Conservation (phyloP, 2,888 invertebrate genomes). For the Caenorhabditis drosophilae region DNA sequence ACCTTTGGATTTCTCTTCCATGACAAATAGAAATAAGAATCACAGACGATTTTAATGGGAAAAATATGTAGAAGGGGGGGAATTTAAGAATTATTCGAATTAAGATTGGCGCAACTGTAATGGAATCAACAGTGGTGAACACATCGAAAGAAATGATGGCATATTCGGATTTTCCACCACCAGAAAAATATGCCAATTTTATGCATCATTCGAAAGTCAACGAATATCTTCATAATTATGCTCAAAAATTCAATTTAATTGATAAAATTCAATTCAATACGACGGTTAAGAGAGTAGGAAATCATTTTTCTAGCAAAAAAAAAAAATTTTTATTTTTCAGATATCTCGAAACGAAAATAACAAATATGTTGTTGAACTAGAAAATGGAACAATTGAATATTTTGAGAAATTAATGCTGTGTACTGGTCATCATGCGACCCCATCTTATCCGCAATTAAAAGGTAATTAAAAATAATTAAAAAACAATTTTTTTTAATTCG, state of each 20-base stretch:
- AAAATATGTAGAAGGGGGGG: too few species aligned
- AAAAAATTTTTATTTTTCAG: constrained; percentile 6
- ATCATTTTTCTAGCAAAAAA: not conserved
- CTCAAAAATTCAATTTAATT: constrained; percentile 54
- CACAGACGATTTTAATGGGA: too few species aligned
- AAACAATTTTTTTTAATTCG: not conserved
- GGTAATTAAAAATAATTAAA: constrained; percentile 22
- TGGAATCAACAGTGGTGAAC: constrained; percentile 70
- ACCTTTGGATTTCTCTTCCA: too few species aligned
- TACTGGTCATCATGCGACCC: constrained; percentile 72
- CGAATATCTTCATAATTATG: constrained; percentile 63
- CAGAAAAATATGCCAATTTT: constrained; percentile 56
- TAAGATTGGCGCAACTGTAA: constrained; percentile 66
- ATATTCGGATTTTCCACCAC: constrained; percentile 68
- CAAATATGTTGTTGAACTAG: constrained; percentile 49
- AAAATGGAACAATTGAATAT: constrained; percentile 55
- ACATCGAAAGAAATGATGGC: constrained; percentile 71
- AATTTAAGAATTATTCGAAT: too few species aligned
- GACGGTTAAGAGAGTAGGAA: constrained; percentile 58
- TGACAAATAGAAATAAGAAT: too few species aligned
- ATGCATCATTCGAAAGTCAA: constrained; percentile 63
- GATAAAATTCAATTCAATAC: constrained; percentile 64
- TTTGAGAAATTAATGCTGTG: constrained; percentile 73
- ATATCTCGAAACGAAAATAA: constrained; percentile 38
- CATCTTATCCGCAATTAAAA: constrained; percentile 70